Evolutionary conservation across 2,888 invertebrate species (phyloP).

Genomic region (Pristionchus entomophagus): DNA sequence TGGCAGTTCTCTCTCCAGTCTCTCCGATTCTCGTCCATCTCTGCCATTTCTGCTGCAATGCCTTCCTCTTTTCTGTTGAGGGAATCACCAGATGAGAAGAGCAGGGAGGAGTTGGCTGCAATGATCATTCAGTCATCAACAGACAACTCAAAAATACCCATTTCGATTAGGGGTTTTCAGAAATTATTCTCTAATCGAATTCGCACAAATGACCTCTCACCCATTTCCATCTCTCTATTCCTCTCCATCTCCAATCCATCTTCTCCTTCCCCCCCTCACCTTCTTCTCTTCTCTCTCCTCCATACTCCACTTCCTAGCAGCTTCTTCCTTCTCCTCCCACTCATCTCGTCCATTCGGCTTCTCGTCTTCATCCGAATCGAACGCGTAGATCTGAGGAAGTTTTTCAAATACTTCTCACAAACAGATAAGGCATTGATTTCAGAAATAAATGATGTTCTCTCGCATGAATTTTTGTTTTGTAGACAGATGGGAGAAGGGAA

Average conservation of each 20-base stretch:
- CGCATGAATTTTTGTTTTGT: no score
- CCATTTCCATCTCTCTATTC: no score
- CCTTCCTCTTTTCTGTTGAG: neutral
- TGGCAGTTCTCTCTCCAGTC: neutral
- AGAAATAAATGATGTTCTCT: no score
- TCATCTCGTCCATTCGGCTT: neutral
- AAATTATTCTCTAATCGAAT: no score
- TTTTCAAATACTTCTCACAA: neutral
- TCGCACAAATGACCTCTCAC: no score
- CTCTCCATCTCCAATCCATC: no score
- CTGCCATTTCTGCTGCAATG: neutral
- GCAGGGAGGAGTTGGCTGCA: neutral
- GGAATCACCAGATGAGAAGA: neutral
- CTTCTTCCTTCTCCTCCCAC: constrained; percentile 6
- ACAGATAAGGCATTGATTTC: no score
- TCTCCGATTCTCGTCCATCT: neutral
- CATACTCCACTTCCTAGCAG: neutral
- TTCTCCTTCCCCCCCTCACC: neutral
- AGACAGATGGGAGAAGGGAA: no score
- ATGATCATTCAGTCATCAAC: no score
- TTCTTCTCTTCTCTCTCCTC: constrained; percentile 1
- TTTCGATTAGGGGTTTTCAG: no score
- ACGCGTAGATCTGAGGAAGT: neutral
- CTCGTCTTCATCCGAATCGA: constrained; percentile 7
- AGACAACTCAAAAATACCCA: no score